Conservation (phyloP, 1,140 invertebrate genomes). For the Proales similis region DNA sequence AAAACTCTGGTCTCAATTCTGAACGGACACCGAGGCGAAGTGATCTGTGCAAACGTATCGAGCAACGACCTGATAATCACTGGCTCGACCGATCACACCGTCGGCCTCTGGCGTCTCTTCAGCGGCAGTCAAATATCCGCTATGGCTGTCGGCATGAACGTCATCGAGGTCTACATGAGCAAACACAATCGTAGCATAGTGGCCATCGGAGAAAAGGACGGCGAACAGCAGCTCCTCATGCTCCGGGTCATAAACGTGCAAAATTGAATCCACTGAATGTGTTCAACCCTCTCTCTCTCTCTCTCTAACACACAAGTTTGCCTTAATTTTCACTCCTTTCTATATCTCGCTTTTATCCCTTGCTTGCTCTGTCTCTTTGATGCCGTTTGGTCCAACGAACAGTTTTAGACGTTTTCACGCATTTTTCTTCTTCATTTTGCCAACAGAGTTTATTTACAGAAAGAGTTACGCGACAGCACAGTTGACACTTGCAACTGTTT, state of each 20-base stretch:
- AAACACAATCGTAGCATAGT: slow-evolving; percentile 37
- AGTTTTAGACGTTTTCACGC: too few relatives aligned
- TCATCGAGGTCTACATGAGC: slow-evolving; percentile 31
- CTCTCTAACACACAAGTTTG: too few relatives aligned
- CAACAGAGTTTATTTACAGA: too few relatives aligned
- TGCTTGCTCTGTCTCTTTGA: too few relatives aligned
- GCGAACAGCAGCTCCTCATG: slow-evolving; percentile 37
- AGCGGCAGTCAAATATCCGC: slow-evolving; percentile 25
- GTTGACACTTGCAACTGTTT: too few relatives aligned
- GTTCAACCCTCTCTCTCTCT: too few relatives aligned
- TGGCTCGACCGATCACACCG: slow-evolving; percentile 32
- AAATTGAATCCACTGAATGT: too few relatives aligned
- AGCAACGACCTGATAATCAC: slow-evolving; percentile 28
- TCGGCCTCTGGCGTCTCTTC: slow-evolving; percentile 22
- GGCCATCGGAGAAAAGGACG: slow-evolving; percentile 38
- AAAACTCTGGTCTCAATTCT: slow-evolving; percentile 14
- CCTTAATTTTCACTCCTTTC: too few relatives aligned
- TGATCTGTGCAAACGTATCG: slow-evolving; percentile 36
- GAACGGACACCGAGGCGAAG: slow-evolving; percentile 26
- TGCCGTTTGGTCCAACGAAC: too few relatives aligned
- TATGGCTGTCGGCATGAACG: slow-evolving; percentile 32
- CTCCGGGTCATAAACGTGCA: slow-evolving; percentile 36
- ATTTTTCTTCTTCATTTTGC: too few relatives aligned
- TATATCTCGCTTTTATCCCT: too few relatives aligned
- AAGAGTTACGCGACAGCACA: too few relatives aligned